Conservation (phyloP, 2,113 vertebrate species). For the Struthidea cinerea region DNA sequence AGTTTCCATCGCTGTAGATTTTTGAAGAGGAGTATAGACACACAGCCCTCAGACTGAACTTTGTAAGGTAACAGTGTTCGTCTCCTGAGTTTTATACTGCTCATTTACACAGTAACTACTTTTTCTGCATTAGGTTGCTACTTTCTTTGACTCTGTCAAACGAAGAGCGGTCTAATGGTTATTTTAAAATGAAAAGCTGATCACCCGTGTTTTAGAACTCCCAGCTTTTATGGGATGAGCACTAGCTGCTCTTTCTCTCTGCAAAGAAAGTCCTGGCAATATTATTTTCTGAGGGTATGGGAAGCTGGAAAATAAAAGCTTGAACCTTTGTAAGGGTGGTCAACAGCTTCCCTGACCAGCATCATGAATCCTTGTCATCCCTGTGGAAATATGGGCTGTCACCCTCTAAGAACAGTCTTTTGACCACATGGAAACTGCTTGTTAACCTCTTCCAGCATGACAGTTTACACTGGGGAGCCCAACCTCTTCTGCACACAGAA, state of each 20-base stretch:
- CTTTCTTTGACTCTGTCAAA: neutral
- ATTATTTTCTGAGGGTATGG: neutral
- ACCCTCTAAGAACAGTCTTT: neutral
- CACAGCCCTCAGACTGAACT: neutral
- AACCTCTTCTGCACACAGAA: neutral
- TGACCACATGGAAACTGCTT: neutral
- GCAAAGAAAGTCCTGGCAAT: neutral
- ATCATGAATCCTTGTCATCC: neutral
- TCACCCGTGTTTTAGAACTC: neutral
- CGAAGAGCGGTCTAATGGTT: neutral
- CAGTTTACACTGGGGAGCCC: neutral
- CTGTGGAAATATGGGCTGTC: neutral
- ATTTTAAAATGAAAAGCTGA: neutral
- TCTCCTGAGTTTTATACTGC: neutral
- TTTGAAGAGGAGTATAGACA: neutral
- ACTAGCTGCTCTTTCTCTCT: neutral
- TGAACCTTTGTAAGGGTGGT: neutral
- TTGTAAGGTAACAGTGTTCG: neutral
- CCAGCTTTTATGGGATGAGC: neutral
- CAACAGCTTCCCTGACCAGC: neutral
- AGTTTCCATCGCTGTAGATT: neutral
- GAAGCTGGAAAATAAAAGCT: neutral
- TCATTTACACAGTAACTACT: neutral
- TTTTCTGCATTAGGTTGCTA: neutral
- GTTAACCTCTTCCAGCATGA: neutral